Evolutionary conservation across 2,797 vertebrate genomes (phyloP), one percentile per base, ranked within the genome.

Genomic region (Tiaroga cobitis): DNA sequence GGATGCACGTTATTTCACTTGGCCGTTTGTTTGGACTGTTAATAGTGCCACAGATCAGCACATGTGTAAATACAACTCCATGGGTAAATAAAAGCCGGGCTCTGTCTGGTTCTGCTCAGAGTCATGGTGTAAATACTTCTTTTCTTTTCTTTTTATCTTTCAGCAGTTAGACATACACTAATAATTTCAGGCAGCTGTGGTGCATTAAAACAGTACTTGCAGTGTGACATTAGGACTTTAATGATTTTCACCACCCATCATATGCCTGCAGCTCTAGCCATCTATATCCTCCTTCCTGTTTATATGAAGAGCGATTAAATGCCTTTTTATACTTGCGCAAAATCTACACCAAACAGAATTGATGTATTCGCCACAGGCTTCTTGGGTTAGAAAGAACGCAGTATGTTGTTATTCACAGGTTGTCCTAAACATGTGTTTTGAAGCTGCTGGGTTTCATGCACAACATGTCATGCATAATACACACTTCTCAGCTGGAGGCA

Each of bases 221-320:
- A 10, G 2, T 41, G 54, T 41, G 37, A 3, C 21, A 37, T 76
- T 16, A 56, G 21, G 21, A 37, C 34, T 19, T 26, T 61, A 41
- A 41, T 41, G 32, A 70, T 81, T 56, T 70, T 81, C 80, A 26
- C 79, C 46, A 26, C 63, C 32, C 46, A 81, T 51, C 41, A 11
- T 24, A 41, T 78, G 37, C 37, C 75, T 78, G 34, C 54, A 61
- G 75, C 24, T 39, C 24, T 32, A 39, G 4, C 65, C 65, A 54
- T 54, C 49, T 70, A 32, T 70, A 69, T 81, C 49, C 67, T 81
- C 80, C 67, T 81, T 29, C 67, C 49, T 81, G 80, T 81, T 70
- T 56, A 8, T 81, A 13, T 18, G 3, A 54, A 3, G 32, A 54
- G 6, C 8, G 15, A 54, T 69, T 19, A 19, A 69, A 49, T 0